A percentile compares a stretch with the other conserved stretches of the same genome.
phyloP scores from a whole-genome alignment of 1,140 invertebrate species.

The Apocrypta bakeri region DNA sequence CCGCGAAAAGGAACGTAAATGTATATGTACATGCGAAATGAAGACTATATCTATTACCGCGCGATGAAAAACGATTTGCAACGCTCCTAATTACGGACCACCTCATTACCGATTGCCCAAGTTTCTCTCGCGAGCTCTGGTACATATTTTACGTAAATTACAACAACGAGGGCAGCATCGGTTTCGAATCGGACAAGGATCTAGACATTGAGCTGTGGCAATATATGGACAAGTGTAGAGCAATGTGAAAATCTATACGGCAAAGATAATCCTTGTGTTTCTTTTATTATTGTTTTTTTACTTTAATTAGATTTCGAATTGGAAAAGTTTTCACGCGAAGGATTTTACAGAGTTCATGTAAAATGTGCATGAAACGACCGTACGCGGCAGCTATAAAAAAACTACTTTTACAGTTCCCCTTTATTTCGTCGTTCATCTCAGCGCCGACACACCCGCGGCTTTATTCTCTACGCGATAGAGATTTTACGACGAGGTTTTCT shows the following conservation, averaged over 20 bases:
- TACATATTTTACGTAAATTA: background rate
- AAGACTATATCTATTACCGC: background rate
- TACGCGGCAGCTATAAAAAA: background rate
- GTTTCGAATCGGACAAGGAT: background rate
- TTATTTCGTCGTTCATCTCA: constrained; percentile 30
- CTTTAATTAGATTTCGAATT: background rate
- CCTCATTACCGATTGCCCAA: constrained; percentile 3
- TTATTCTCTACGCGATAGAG: background rate
- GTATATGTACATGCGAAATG: background rate
- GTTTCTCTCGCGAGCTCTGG: background rate
- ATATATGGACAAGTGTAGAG: too few species aligned
- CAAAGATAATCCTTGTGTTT: background rate
- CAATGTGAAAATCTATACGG: too few species aligned
- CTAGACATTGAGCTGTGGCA: background rate
- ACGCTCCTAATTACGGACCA: constrained; percentile 9
- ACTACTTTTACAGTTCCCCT: background rate
- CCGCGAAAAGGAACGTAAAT: background rate
- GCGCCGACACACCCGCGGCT: background rate
- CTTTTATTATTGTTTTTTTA: too few species aligned
- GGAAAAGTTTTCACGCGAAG: background rate
- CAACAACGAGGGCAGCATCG: background rate
- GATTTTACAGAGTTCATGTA: background rate
- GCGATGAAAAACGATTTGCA: background rate
- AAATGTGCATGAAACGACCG: background rate
- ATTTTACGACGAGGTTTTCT: background rate